These are phyloP conservation scores for Antheraea pernyi DNA, from an alignment of 1,140 invertebrate genomes.

Conservation along the genomic window DNA sequence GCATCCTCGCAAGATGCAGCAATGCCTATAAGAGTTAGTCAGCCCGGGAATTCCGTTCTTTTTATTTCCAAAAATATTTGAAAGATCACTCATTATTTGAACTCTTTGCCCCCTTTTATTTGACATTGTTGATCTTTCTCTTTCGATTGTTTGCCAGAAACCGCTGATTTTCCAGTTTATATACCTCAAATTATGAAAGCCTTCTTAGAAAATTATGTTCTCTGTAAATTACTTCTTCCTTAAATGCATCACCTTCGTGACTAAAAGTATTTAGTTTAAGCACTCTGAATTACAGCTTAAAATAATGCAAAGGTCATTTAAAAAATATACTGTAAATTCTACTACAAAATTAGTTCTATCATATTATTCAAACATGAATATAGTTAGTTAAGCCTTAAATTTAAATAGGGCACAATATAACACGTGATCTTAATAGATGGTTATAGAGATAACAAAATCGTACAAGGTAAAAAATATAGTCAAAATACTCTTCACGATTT, in stretches of 20 bases:
- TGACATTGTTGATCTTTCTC: constrained; percentile 9
- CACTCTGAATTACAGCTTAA: too few species aligned
- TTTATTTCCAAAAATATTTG: constrained; percentile 14
- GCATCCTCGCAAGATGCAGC: neutral
- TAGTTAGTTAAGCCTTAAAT: too few species aligned
- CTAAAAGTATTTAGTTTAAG: too few species aligned
- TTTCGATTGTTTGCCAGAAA: constrained; percentile 2
- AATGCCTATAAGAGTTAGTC: constrained; percentile 15
- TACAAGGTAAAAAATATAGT: too few species aligned
- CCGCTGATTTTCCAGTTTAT: neutral
- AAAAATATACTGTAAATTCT: too few species aligned
- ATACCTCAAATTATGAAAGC: neutral
- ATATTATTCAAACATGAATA: too few species aligned
- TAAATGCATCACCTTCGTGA: neutral
- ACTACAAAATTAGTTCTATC: too few species aligned
- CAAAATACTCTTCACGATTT: too few species aligned
- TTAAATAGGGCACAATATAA: too few species aligned
- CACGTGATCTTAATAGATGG: too few species aligned
- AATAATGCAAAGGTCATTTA: too few species aligned
- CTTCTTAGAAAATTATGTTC: neutral
- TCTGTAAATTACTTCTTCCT: neutral
- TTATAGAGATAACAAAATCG: too few species aligned
- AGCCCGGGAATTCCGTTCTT: constrained; percentile 19
- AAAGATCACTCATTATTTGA: constrained; percentile 14
- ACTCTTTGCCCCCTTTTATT: constrained; percentile 7